phyloP scores from a whole-genome alignment of 1,140 invertebrate species.

The Catajapyx aquilonaris region DNA sequence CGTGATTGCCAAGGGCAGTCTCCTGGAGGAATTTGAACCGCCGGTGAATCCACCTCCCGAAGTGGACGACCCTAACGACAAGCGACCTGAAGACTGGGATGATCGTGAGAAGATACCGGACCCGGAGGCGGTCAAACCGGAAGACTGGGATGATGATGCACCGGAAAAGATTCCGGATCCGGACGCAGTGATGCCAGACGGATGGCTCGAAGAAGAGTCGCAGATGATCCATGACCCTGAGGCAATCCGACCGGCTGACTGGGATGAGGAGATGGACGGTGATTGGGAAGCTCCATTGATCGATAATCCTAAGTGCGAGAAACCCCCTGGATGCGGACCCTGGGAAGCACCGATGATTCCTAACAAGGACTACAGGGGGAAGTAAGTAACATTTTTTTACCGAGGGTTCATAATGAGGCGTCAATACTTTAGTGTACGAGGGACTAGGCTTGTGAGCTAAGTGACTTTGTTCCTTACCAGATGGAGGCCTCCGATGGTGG shows the following conservation, averaged over 20 bases:
- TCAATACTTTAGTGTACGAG: too few relatives aligned
- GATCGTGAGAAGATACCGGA: slow-evolving; percentile 90
- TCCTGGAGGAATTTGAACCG: slow-evolving; percentile 77
- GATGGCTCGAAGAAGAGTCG: slow-evolving; percentile 87
- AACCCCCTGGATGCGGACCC: slow-evolving; percentile 69
- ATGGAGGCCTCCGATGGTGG: slow-evolving; percentile 75
- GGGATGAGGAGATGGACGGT: slow-evolving; percentile 94
- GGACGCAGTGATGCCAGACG: slow-evolving; percentile 64
- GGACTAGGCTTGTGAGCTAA: slow-evolving; percentile 7
- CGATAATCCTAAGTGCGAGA: slow-evolving; percentile 69
- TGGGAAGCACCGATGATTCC: slow-evolving; percentile 71
- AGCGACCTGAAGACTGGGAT: slow-evolving; percentile 86
- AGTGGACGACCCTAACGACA: slow-evolving; percentile 85
- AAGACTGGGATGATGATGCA: slow-evolving; percentile 89
- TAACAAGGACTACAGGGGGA: slow-evolving; percentile 82
- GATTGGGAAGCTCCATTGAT: slow-evolving; percentile 92
- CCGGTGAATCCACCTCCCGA: slow-evolving; percentile 86
- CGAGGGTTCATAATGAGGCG: too few relatives aligned
- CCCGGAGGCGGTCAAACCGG: slow-evolving; percentile 65
- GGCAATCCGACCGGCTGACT: slow-evolving; percentile 16
- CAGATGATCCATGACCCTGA: slow-evolving; percentile 26
- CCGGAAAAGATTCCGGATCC: slow-evolving; percentile 76
- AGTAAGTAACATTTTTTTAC: slow-evolving; percentile 15
- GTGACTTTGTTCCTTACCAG: slow-evolving; percentile 13
- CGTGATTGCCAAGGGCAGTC: slow-evolving; percentile 53